These are phyloP conservation scores for Phyllotreta striolata DNA, from an alignment of 2,888 invertebrate genomes.

Conservation along the genomic window DNA sequence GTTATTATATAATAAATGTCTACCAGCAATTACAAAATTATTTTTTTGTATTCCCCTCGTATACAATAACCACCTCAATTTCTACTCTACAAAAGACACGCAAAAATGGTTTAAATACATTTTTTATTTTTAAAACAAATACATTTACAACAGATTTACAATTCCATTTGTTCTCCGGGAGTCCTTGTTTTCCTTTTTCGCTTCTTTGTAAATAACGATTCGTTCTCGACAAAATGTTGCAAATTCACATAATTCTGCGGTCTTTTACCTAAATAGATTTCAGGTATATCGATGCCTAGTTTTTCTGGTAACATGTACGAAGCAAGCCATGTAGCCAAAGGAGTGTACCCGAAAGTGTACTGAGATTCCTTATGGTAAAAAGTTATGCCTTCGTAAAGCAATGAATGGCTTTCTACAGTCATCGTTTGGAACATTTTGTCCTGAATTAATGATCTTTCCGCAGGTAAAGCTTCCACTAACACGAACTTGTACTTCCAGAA, in stretches of 20 bases:
- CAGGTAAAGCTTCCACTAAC: constrained; percentile 63
- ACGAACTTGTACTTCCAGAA: constrained; percentile 61
- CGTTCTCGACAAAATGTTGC: constrained; percentile 61
- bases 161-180: constrained; percentile 10
- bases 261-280: constrained; percentile 58
- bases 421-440: constrained; percentile 58
- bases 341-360: constrained; percentile 79
- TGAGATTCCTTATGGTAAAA: constrained; percentile 88
- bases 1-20: constrained; percentile 61
- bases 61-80: no score
- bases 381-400: constrained; percentile 82
- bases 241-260: constrained; percentile 65
- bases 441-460: constrained; percentile 62
- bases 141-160: background rate
- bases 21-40: constrained; percentile 54
- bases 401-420: constrained; percentile 57
- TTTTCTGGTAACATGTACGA: constrained; percentile 88
- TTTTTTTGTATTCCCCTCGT: constrained; percentile 5
- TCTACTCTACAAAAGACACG: background rate
- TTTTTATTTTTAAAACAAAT: no score
- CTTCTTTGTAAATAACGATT: constrained; percentile 55
- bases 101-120: background rate
- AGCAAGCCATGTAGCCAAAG: constrained; percentile 92
- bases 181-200: constrained; percentile 39
- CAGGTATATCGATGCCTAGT: constrained; percentile 63